Evolutionary conservation across 2,888 invertebrate species (phyloP), one percentile per base, ranked within the genome.

Genomic region (Rotaria sp.): DNA sequence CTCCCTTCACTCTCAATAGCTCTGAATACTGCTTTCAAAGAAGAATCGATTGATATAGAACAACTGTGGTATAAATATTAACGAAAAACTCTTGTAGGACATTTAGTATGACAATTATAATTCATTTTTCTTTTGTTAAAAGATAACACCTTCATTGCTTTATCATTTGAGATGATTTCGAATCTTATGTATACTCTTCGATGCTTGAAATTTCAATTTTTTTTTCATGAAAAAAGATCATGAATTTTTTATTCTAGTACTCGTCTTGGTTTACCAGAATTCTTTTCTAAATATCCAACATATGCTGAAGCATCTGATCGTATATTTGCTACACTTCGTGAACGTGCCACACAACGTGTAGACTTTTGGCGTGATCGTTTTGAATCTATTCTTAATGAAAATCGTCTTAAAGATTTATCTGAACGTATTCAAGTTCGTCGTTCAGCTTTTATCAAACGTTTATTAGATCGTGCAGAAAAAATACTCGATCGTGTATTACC

Each of bases 201-300:
- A n/a, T n/a, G n/a, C n/a, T n/a, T n/a, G n/a, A n/a, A n/a, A n/a
- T n/a, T n/a, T n/a, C 13, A 45, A 11, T 45, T 45, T 8, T 11
- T 45, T 45, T 11, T 45, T 13, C 13, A 45, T 11, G 13, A 45
- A 1, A 13, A 4, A 11, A 45, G 13, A 45, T 45, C 13, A 45
- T 50, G 10, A 13, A 50, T 50, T 50, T 50, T 50, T 18, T 13
- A 3, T 7, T 30, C 18, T 80, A 80, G 80, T 80, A n/a, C 24
- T 5, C 41, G 80, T 80, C 45, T 80, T 80, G 80, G 80, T 45
- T 45, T 80, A 80, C 0, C 45, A 8, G 80, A 80, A 80, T 80
- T 80, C n/a, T 80, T 80, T 80, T 11, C 26, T 1, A 80, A 80
- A 80, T 80, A 80, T 80, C 45, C 80, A 45, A 80, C 80, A 1